Evolutionary conservation across 2,113 vertebrate genomes (phyloP), one percentile per base, ranked within the genome.

Genomic region (Brachyhypopomus gauderio): DNA sequence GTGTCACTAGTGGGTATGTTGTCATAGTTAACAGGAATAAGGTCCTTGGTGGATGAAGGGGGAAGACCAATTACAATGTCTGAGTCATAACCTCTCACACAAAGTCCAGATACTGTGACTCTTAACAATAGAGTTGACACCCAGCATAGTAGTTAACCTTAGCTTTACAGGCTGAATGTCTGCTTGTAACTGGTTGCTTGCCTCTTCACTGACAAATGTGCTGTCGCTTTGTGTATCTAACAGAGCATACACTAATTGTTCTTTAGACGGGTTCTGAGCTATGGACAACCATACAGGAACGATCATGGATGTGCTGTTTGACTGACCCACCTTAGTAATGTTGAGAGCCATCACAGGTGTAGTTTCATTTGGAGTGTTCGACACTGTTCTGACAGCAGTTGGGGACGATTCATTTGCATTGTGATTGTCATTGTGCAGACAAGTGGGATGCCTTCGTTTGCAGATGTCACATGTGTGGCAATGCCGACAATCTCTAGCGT

Each of bases 131-230:
- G 19, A 20, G n/a, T 83, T 17, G 5, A 52, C 19, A n/a, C 66
- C 78, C 12, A 80, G 4, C 83, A 84, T 72, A 14, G 75, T 85
- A n/a, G 72, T 76, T 12, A 79, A 27, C 7, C 73, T 85, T 7
- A 81, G 14, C 25, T 80, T 81, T 8, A 85, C 70, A 58, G 75
- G 79, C 0, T 30, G 69, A 27, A 16, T 17, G 3, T 79, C 27
- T 12, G 25, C 62, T 70, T 58, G 63, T 17, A 85, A n/a, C 17
- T 70, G 23, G 16, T 66, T 27, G 20, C 58, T 80, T 38, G 76
- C 14, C 14, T 63, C 72, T 56, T 75, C 12, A 16, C 60, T 4
- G 22, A 83, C 55, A 38, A 83, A 83, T 34, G 71, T 83, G 20
- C 17, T 84, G 63, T 83, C 77, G 25, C 77, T 83, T 7, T 63